A percentile compares a stretch with the other conserved stretches of the same genome.
phyloP scores from a whole-genome alignment of 1,140 invertebrate species.

The Heliconius congener region DNA sequence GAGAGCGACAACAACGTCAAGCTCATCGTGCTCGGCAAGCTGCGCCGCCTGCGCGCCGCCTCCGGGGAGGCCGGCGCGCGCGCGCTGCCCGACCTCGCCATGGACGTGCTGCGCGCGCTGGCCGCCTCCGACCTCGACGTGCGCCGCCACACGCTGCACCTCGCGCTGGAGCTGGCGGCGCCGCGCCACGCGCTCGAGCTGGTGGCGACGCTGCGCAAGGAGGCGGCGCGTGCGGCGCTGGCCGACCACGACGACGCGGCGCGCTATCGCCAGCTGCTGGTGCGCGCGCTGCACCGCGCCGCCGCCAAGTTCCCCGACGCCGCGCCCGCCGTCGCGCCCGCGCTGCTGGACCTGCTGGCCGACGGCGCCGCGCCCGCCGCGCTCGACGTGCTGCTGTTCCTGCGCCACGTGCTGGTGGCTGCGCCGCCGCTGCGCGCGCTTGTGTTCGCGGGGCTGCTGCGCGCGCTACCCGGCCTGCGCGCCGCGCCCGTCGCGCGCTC shows the following conservation, averaged over 20 bases:
- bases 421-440: slow-evolving; percentile 91
- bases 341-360: slow-evolving; percentile 97
- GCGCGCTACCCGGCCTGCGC: background rate
- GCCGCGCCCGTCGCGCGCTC: slow-evolving; percentile 80
- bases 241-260: slow-evolving; percentile 97
- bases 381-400: slow-evolving; percentile 96
- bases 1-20: slow-evolving; percentile 99
- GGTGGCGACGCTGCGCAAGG: slow-evolving; percentile 96
- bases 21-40: slow-evolving; percentile 97
- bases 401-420: slow-evolving; percentile 96
- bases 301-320: slow-evolving; percentile 96
- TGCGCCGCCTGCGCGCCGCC: slow-evolving; percentile 93
- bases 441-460: slow-evolving; percentile 54
- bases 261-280: slow-evolving; percentile 97
- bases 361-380: slow-evolving; percentile 97
- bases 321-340: slow-evolving; percentile 95
- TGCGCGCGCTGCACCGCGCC: slow-evolving; percentile 96
- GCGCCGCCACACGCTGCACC: slow-evolving; percentile 91
- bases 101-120: slow-evolving; percentile 98
- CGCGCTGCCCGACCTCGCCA: slow-evolving; percentile 97
- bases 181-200: slow-evolving; percentile 97
- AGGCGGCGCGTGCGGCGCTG: slow-evolving; percentile 95
- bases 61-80: slow-evolving; percentile 94
- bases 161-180: slow-evolving; percentile 96
- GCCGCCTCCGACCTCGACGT: slow-evolving; percentile 97